phyloP scores from a whole-genome alignment of 2,113 vertebrate genomes.

The Scartelaos histophorus region DNA sequence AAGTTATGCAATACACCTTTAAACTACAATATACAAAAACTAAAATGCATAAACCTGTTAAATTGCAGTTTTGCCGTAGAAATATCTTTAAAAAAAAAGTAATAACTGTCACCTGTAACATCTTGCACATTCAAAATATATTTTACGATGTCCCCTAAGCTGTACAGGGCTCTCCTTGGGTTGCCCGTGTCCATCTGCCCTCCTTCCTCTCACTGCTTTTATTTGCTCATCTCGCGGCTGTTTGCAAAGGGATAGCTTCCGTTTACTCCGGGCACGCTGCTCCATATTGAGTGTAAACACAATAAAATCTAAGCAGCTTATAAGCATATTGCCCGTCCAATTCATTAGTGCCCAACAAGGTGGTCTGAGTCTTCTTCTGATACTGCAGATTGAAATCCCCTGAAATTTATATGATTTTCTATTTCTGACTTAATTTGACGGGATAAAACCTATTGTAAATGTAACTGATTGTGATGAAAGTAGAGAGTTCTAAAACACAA shows the following conservation, averaged over 20 bases:
- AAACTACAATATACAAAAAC: too few relatives aligned
- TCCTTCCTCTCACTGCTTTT: conserved; percentile 52
- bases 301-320: conserved; percentile 60
- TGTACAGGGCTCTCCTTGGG: conserved; percentile 13
- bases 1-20: too few relatives aligned
- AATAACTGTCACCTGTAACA: background rate
- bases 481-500: too few relatives aligned
- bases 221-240: conserved; percentile 66
- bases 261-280: conserved; percentile 57
- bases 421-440: too few relatives aligned
- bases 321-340: conserved; percentile 31
- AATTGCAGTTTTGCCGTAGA: too few relatives aligned
- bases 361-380: background rate
- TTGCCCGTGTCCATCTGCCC: conserved; percentile 43
- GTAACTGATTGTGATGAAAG: too few relatives aligned
- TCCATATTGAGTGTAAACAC: conserved; percentile 70
- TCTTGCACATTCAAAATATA: background rate
- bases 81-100: background rate
- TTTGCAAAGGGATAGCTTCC: conserved; percentile 65
- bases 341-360: conserved; percentile 36
- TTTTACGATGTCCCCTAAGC: conserved; percentile 1
- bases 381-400: background rate
- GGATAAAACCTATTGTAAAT: too few relatives aligned
- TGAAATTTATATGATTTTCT: background rate
- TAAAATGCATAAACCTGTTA: too few relatives aligned